phyloP scores from a whole-genome alignment of 2,113 vertebrate genomes.

The Alligator sinensis region DNA sequence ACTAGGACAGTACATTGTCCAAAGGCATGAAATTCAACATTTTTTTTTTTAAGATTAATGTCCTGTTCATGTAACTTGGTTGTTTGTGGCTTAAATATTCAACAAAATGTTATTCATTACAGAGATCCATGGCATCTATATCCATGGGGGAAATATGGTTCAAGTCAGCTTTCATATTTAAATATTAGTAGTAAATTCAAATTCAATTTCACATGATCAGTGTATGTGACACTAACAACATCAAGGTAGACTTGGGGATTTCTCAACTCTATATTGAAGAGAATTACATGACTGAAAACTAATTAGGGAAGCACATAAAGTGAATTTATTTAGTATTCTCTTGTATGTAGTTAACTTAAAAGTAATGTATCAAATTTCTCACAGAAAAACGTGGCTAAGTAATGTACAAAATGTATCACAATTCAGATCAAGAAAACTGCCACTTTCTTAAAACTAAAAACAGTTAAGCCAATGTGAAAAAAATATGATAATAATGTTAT shows the following conservation, averaged over 20 bases:
- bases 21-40: conserved; percentile 45
- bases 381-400: conserved; percentile 31
- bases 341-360: conserved; percentile 75
- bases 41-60: conserved; percentile 64
- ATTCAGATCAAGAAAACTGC: conserved; percentile 61
- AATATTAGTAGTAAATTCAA: conserved; percentile 79
- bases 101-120: conserved; percentile 69
- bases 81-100: conserved; percentile 72
- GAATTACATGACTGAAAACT: conserved; percentile 76
- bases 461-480: conserved; percentile 46
- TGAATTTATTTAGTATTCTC: conserved; percentile 70
- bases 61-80: conserved; percentile 56
- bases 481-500: conserved; percentile 21
- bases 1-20: conserved; percentile 19
- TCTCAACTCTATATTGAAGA: conserved; percentile 61
- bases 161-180: conserved; percentile 73
- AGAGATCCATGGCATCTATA: conserved; percentile 73
- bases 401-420: conserved; percentile 56
- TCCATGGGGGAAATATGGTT: conserved; percentile 74
- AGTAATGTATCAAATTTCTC: conserved; percentile 68
- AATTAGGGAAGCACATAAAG: conserved; percentile 73
- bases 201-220: conserved; percentile 76
- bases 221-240: conserved; percentile 75
- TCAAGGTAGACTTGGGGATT: conserved; percentile 76
- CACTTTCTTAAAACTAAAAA: conserved; percentile 44